Evolutionary conservation across 2,797 vertebrate species (phyloP).

Genomic region (Hyperoplus lanceolatus): DNA sequence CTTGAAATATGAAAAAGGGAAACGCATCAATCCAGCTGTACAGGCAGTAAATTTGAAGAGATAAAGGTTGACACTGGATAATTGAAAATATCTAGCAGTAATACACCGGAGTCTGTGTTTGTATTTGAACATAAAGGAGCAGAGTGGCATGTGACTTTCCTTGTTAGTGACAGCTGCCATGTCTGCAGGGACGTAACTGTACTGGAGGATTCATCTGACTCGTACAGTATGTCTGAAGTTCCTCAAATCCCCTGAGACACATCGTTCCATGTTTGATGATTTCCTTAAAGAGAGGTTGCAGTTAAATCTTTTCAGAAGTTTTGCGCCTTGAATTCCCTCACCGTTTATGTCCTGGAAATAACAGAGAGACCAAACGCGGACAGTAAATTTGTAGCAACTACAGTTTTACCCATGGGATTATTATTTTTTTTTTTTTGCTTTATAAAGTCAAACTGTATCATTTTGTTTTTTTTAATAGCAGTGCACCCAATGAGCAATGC

Average conservation of each 20-base stretch:
- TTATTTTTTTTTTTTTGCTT: conserved; percentile 51
- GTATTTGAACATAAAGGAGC: conserved; percentile 83
- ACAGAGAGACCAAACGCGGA: conserved; percentile 45
- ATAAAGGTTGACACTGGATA: conserved; percentile 82
- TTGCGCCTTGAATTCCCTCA: conserved; percentile 65
- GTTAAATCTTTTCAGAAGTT: conserved; percentile 72
- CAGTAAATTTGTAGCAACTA: conserved; percentile 38
- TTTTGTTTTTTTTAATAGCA: conserved; percentile 58
- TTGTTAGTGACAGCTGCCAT: conserved; percentile 88
- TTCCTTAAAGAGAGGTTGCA: conserved; percentile 70
- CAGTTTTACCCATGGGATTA: conserved; percentile 61
- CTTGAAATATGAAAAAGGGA: conserved; percentile 76
- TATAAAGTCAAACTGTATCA: conserved; percentile 61
- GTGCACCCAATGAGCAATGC: conserved; percentile 39
- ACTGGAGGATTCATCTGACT: conserved; percentile 71
- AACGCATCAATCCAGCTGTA: conserved; percentile 74
- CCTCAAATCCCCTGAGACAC: conserved; percentile 72
- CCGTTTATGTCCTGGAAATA: conserved; percentile 61
- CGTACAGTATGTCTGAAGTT: conserved; percentile 79
- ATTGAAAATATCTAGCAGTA: conserved; percentile 84
- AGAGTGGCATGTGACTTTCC: conserved; percentile 81
- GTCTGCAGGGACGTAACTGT: conserved; percentile 77
- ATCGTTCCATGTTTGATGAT: conserved; percentile 81
- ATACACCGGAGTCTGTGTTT: conserved; percentile 77
- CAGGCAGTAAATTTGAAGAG: conserved; percentile 70